Evolutionary conservation across 2,113 vertebrate genomes (phyloP).

Genomic region (Atractosteus spatula): DNA sequence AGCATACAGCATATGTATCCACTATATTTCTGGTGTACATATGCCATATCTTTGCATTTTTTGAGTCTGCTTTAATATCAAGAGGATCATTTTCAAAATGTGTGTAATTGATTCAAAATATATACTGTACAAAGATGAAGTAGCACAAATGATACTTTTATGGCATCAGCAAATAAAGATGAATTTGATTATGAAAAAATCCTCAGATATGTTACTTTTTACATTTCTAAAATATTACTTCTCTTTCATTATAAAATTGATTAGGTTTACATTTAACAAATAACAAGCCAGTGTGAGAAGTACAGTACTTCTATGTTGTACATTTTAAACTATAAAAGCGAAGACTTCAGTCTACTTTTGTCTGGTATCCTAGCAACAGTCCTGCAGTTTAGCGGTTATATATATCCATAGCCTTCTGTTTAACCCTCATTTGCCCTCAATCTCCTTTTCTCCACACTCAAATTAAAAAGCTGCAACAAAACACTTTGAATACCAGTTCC

Average conservation of each 20-base stretch:
- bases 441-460: conserved; percentile 2
- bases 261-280: neutral
- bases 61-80: too few relatives aligned
- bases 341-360: neutral
- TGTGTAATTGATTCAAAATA: too few relatives aligned
- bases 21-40: too few relatives aligned
- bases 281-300: conserved; percentile 1
- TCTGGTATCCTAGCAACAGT: conserved; percentile 10
- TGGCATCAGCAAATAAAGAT: too few relatives aligned
- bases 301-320: conserved; percentile 1
- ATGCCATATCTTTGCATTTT: too few relatives aligned
- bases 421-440: conserved; percentile 17
- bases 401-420: conserved; percentile 8
- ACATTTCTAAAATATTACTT: neutral
- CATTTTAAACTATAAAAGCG: conserved; percentile 1
- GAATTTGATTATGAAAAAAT: too few relatives aligned
- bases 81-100: too few relatives aligned
- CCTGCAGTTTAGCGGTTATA: neutral
- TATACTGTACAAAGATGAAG: too few relatives aligned
- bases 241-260: neutral
- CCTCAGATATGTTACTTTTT: too few relatives aligned
- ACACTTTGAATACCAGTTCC: neutral
- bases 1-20: too few relatives aligned
- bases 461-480: conserved; percentile 14
- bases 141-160: too few relatives aligned